Evolutionary conservation across 2,888 invertebrate genomes (phyloP).

Genomic region (Leptopilina drosophilae): DNA sequence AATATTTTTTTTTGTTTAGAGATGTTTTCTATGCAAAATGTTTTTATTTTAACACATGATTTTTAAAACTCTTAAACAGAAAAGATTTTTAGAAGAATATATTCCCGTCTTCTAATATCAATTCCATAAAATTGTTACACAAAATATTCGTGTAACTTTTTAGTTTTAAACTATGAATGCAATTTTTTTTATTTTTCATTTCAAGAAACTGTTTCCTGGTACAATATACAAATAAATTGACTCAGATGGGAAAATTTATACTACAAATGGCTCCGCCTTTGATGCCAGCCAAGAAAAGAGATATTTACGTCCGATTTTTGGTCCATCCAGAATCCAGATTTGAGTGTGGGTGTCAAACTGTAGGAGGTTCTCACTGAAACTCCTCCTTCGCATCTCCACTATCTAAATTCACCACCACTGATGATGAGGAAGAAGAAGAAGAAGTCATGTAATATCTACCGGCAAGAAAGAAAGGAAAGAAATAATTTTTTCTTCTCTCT

Average conservation of each 20-base stretch:
- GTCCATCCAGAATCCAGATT: constrained; percentile 43
- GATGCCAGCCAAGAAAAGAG: constrained; percentile 1
- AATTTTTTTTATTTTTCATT: background rate
- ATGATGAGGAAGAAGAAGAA: constrained; percentile 47
- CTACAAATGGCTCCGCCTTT: constrained; percentile 44
- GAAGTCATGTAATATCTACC: constrained; percentile 20
- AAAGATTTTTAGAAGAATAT: too few species aligned
- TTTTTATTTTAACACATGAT: too few species aligned
- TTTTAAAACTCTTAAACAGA: too few species aligned
- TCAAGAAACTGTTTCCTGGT: constrained; percentile 10
- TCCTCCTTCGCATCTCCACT: constrained; percentile 65
- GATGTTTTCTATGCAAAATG: too few species aligned
- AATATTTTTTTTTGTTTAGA: too few species aligned
- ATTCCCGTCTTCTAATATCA: too few species aligned
- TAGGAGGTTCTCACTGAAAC: constrained; percentile 69
- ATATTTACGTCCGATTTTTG: constrained; percentile 22
- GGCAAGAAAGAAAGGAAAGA: constrained; percentile 7
- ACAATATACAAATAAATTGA: background rate
- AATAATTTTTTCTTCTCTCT: background rate
- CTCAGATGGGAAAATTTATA: constrained; percentile 5
- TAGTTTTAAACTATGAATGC: too few species aligned
- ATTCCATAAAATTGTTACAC: too few species aligned
- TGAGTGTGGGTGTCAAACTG: constrained; percentile 68
- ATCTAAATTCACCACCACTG: constrained; percentile 44
- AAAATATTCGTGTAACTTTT: too few species aligned